These are phyloP conservation scores for Xiphophorus birchmanni DNA, from an alignment of 2,797 vertebrate genomes.

Conservation along the genomic window DNA sequence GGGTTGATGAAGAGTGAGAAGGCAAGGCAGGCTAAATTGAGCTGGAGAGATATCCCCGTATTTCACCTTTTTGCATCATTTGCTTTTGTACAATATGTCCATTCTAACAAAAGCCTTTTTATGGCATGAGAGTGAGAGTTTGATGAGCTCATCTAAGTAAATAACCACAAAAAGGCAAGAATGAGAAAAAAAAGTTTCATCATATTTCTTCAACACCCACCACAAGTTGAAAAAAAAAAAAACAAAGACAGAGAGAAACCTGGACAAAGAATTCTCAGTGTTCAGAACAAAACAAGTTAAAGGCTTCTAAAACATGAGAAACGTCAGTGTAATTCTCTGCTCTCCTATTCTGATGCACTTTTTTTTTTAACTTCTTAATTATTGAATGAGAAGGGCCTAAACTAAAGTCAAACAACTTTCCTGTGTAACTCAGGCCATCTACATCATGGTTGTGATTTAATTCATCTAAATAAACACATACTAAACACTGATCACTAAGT, in stretches of 20 bases:
- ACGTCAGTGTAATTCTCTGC: conserved; percentile 95
- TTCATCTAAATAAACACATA: conserved; percentile 99
- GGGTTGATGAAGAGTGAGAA: conserved; percentile 77
- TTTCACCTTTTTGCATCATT: conserved; percentile 88
- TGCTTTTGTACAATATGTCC: conserved; percentile 78
- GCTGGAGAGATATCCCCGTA: conserved; percentile 68
- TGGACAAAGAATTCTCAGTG: conserved; percentile 58
- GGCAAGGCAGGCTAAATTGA: conserved; percentile 72
- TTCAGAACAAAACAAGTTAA: conserved; percentile 52
- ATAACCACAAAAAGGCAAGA: conserved; percentile 62
- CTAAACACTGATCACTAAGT: conserved; percentile 96
- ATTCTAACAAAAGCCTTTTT: conserved; percentile 76
- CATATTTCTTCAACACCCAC: conserved; percentile 55
- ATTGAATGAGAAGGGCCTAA: conserved; percentile 98
- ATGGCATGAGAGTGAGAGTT: conserved; percentile 71
- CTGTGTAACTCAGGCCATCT: conserved; percentile 93
- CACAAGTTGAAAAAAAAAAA: conserved; percentile 8
- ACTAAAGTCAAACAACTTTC: conserved; percentile 80
- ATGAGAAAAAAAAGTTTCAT: conserved; percentile 57
- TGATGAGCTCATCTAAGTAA: conserved; percentile 77
- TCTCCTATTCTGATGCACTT: conserved; percentile 93
- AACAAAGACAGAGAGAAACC: conserved; percentile 54
- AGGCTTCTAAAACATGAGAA: conserved; percentile 74
- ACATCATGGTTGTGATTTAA: conserved; percentile 97
- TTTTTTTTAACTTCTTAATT: conserved; percentile 90